These are phyloP conservation scores for Ochropleura leucogaster DNA, from an alignment of 2,888 invertebrate genomes.

Conservation along the genomic window DNA sequence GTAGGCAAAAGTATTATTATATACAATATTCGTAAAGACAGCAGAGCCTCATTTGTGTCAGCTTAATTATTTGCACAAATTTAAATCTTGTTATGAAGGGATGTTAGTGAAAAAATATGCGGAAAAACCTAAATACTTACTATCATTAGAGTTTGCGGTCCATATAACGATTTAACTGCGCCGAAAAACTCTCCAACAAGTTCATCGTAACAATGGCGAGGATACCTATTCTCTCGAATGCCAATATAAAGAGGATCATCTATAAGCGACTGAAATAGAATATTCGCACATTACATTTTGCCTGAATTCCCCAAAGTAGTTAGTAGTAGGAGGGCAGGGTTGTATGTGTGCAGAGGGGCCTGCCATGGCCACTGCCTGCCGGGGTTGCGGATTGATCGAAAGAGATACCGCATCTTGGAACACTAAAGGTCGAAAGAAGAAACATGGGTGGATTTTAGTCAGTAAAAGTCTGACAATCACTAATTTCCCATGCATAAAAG, in stretches of 20 bases:
- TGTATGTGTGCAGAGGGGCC: neutral
- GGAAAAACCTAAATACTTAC: neutral
- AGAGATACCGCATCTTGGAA: no score
- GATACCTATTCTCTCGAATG: slow-evolving; percentile 94
- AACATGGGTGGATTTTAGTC: no score
- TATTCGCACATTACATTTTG: neutral
- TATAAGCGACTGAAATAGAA: slow-evolving; percentile 91
- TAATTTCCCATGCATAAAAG: no score
- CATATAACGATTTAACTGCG: slow-evolving; percentile 94
- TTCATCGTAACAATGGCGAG: slow-evolving; percentile 95
- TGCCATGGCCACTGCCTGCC: no score
- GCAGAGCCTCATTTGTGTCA: no score
- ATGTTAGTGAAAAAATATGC: neutral
- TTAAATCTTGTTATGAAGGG: neutral
- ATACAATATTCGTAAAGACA: no score
- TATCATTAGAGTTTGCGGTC: slow-evolving; percentile 93
- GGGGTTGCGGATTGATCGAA: no score
- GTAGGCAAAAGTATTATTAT: no score
- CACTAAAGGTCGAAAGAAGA: no score
- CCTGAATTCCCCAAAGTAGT: neutral
- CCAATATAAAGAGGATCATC: slow-evolving; percentile 98
- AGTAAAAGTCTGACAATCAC: no score
- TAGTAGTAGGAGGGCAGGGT: neutral
- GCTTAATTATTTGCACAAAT: neutral
- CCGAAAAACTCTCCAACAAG: slow-evolving; percentile 98